phyloP scores from a whole-genome alignment of 2,888 invertebrate species.

The Brachypalpus laphriformis region DNA sequence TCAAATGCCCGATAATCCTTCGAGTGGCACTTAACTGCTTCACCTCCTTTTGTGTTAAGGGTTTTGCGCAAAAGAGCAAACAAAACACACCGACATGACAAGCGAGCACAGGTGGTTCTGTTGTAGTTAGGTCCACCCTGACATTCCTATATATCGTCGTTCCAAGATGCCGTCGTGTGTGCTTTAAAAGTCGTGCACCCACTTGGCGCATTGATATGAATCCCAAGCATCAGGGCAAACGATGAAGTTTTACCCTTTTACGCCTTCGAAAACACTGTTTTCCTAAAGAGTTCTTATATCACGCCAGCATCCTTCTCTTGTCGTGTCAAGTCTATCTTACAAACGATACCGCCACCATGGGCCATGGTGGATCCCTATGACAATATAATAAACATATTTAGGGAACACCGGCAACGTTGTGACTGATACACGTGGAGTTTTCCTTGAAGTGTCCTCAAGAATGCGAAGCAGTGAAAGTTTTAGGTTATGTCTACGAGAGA shows the following conservation, averaged over 20 bases:
- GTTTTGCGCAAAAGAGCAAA: conserved; percentile 63
- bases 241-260: conserved; percentile 66
- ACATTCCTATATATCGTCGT: background rate
- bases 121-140: background rate
- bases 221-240: conserved; percentile 44
- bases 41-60: conserved; percentile 62
- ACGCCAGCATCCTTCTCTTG: background rate
- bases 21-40: conserved; percentile 71
- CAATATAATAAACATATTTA: conserved; percentile 70
- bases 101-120: conserved; percentile 31
- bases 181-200: conserved; percentile 45
- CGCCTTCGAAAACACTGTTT: conserved; percentile 53
- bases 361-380: conserved; percentile 39
- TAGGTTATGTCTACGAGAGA: conserved; percentile 23
- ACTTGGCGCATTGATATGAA: conserved; percentile 49
- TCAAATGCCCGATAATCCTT: conserved; percentile 71
- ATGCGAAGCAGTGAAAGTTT: conserved; percentile 51
- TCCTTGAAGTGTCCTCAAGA: conserved; percentile 40
- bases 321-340: background rate
- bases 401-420: conserved; percentile 45
- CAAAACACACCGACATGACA: conserved; percentile 38
- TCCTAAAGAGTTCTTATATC: conserved; percentile 29
- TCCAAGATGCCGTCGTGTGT: conserved; percentile 42
- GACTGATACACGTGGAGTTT: conserved; percentile 65
- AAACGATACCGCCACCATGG: background rate